Conservation (phyloP, 2,113 vertebrate genomes). For the Lipotes vexillifer region DNA sequence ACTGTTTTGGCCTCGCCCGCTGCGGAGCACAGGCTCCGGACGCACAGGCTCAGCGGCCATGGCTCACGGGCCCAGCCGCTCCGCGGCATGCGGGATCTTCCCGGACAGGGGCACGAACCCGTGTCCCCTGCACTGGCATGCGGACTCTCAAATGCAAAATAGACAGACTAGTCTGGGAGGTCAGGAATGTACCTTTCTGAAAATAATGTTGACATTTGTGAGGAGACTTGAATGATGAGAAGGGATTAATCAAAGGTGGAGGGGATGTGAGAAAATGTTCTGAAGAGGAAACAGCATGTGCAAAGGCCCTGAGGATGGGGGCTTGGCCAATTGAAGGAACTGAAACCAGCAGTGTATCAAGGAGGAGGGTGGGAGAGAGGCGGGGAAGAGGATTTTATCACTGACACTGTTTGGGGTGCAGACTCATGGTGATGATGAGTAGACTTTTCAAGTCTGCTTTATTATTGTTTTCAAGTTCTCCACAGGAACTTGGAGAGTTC, state of each 20-base stretch:
- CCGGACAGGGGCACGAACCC: too few species aligned
- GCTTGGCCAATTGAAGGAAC: not conserved
- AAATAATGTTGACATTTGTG: not conserved
- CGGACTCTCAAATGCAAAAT: too few species aligned
- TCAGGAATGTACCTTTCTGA: not conserved
- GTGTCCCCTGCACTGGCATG: too few species aligned
- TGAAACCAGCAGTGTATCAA: not conserved
- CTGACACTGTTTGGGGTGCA: too few species aligned
- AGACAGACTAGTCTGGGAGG: not conserved
- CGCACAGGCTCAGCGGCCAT: too few species aligned
- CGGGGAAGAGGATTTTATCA: not conserved
- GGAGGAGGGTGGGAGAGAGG: not conserved
- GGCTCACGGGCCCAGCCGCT: too few species aligned
- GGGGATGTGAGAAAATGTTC: not conserved
- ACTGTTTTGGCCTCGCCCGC: too few species aligned
- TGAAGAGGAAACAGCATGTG: not conserved
- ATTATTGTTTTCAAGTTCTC: not conserved
- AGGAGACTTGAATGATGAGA: not conserved
- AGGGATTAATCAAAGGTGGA: not conserved
- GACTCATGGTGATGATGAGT: not conserved
- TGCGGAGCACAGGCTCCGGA: too few species aligned
- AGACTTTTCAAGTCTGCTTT: not conserved
- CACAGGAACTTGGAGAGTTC: too few species aligned
- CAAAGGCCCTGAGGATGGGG: not conserved
- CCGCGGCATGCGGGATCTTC: too few species aligned